Conservation (phyloP, 2,113 vertebrate genomes). For the Gasterosteus aculeatus region DNA sequence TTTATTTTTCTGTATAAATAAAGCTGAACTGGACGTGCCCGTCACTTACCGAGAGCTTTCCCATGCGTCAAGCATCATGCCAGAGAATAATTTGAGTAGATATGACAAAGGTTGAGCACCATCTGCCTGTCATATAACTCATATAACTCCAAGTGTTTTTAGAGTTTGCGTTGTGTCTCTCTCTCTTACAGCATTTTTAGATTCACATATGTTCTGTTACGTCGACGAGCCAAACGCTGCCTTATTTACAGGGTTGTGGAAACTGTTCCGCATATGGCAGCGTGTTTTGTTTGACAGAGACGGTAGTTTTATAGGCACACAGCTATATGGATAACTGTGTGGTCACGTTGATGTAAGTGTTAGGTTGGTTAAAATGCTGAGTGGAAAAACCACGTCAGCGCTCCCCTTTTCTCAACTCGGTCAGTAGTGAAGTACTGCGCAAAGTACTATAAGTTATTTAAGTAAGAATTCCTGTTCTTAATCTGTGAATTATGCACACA, state of each 20-base stretch:
- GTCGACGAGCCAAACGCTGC: constrained; percentile 10
- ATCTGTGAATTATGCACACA: not conserved
- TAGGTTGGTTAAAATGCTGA: constrained; percentile 17
- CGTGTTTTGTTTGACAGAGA: constrained; percentile 38
- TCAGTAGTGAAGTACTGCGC: not conserved
- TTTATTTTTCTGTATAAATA: constrained; percentile 5
- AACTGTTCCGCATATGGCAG: constrained; percentile 33
- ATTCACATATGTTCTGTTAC: constrained; percentile 31
- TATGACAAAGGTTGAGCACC: constrained; percentile 30
- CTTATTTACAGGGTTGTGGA: constrained; percentile 26
- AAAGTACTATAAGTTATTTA: not conserved
- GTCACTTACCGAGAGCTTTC: constrained; percentile 14
- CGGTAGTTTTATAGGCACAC: not conserved
- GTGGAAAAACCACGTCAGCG: constrained; percentile 26
- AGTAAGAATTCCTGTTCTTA: not conserved
- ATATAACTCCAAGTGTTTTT: constrained; percentile 27
- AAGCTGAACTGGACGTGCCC: constrained; percentile 18
- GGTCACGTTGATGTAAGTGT: constrained; percentile 23
- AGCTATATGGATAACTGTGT: constrained; percentile 17
- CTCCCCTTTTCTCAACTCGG: not conserved
- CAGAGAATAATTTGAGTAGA: constrained; percentile 26
- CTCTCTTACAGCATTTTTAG: constrained; percentile 37
- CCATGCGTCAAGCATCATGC: constrained; percentile 3
- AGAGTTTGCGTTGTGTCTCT: constrained; percentile 40
- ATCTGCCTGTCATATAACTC: constrained; percentile 42